phyloP scores from a whole-genome alignment of 2,113 vertebrate species.

The Setophaga kirtlandii region DNA sequence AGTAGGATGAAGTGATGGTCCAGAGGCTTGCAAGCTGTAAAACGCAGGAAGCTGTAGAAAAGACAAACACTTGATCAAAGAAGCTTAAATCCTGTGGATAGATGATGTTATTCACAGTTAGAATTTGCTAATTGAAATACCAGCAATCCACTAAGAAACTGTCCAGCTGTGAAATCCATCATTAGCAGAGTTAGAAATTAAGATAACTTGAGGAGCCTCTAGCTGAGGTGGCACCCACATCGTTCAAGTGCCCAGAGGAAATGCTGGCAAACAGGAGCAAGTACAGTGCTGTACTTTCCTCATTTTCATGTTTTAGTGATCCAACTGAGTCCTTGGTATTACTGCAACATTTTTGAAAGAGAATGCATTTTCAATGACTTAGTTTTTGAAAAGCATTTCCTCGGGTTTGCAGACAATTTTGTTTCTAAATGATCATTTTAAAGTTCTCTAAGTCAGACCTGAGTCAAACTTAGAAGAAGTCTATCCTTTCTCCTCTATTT shows the following conservation, averaged over 20 bases:
- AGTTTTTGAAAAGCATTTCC: neutral
- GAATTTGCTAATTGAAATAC: neutral
- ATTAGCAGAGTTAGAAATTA: neutral
- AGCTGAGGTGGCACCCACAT: neutral
- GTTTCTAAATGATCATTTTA: neutral
- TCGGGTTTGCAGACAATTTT: neutral
- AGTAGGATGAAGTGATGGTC: neutral
- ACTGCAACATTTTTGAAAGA: neutral
- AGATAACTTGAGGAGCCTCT: neutral
- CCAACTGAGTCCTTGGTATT: neutral
- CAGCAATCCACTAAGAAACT: neutral
- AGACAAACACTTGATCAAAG: neutral
- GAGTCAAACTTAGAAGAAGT: neutral
- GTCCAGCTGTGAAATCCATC: neutral
- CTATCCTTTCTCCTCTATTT: neutral
- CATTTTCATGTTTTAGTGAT: neutral
- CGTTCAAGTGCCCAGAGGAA: neutral
- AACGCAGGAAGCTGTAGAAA: neutral
- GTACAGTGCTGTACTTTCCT: neutral
- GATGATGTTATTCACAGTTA: neutral
- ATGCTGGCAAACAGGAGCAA: neutral
- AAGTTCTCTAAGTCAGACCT: neutral
- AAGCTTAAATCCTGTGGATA: neutral
- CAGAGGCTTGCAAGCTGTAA: neutral
- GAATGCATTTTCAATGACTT: neutral